A percentile compares a stretch with the other conserved stretches of the same genome.
phyloP scores from a whole-genome alignment of 2,888 invertebrate species.

The Ganaspis brasiliensis region DNA sequence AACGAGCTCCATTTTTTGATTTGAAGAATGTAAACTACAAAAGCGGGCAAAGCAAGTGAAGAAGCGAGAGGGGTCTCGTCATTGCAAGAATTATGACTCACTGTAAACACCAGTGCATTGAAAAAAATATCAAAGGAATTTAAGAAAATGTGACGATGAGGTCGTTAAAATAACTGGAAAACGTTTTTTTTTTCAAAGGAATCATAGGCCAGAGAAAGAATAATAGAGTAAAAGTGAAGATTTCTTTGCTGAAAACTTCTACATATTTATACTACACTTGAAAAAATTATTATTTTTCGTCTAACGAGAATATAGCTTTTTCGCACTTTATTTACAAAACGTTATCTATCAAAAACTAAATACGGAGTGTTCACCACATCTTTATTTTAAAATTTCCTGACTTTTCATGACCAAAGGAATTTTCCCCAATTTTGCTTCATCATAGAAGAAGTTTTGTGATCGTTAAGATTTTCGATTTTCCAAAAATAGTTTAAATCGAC shows the following conservation, averaged over 20 bases:
- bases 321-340: too few species aligned
- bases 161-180: slow-evolving; percentile 35
- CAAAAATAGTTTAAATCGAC: too few species aligned
- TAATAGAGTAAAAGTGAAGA: neutral
- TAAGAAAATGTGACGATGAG: slow-evolving; percentile 35
- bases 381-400: too few species aligned
- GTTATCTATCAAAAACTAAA: too few species aligned
- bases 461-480: too few species aligned
- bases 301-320: too few species aligned
- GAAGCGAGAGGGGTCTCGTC: slow-evolving; percentile 46
- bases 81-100: slow-evolving; percentile 47
- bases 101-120: slow-evolving; percentile 44
- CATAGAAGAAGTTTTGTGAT: too few species aligned
- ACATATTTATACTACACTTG: slow-evolving; percentile 11
- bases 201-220: neutral
- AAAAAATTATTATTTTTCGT: neutral
- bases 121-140: slow-evolving; percentile 31
- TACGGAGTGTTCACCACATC: too few species aligned
- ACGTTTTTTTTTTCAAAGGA: neutral
- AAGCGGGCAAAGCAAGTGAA: slow-evolving; percentile 45
- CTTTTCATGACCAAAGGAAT: too few species aligned
- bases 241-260: neutral
- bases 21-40: slow-evolving; percentile 41
- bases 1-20: slow-evolving; percentile 66
- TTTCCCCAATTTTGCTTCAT: too few species aligned